These are phyloP conservation scores for Coregonus ussuriensis DNA, from an alignment of 2,797 vertebrate genomes.

Conservation along the genomic window DNA sequence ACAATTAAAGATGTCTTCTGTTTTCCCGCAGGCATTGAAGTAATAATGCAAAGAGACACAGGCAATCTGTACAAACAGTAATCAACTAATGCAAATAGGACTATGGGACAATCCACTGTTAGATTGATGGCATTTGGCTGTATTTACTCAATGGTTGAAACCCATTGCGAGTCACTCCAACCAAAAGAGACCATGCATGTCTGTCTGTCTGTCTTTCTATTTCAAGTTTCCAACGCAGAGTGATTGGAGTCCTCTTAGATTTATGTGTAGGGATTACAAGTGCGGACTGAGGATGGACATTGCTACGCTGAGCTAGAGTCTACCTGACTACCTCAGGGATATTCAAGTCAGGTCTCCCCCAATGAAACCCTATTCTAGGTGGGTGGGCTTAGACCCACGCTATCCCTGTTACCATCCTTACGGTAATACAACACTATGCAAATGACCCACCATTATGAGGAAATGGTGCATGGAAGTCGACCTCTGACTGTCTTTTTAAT, in stretches of 20 bases:
- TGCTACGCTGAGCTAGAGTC: neutral
- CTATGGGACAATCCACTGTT: neutral
- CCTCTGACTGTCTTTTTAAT: conserved; percentile 29
- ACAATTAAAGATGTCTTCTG: neutral
- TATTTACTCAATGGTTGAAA: neutral
- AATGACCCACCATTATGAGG: conserved; percentile 44
- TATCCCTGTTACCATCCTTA: conserved; percentile 41
- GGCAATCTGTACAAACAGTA: neutral
- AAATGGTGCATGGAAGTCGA: conserved; percentile 32
- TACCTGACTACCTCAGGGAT: neutral
- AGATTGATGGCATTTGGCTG: neutral
- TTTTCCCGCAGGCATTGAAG: neutral
- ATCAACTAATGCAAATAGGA: neutral
- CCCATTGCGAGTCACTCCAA: neutral
- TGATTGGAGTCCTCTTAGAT: neutral
- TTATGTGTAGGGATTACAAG: neutral
- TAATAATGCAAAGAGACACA: neutral
- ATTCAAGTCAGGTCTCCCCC: neutral
- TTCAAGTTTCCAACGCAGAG: neutral
- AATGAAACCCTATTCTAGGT: conserved; percentile 31
- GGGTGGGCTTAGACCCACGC: neutral
- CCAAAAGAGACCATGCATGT: too few relatives aligned
- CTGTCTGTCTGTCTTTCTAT: neutral
- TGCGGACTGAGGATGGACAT: neutral
- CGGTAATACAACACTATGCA: conserved; percentile 54